Evolutionary conservation across 1,140 invertebrate species (phyloP), one percentile per base, ranked within the genome.

Genomic region (Coptotermes formosanus): DNA sequence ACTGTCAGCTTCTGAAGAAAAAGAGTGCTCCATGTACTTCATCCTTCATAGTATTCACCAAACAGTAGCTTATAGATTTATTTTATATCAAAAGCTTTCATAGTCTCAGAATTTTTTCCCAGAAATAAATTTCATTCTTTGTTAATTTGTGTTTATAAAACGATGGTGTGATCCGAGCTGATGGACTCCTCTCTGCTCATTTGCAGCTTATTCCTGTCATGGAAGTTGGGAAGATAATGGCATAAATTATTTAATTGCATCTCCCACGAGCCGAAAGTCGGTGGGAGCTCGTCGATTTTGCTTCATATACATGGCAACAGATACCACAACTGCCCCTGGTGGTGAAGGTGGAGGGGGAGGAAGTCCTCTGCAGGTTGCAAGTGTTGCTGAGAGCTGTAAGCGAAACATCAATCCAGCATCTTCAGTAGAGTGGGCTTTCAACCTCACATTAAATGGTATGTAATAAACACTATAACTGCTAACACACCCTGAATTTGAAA

Each of bases 161-260:
- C 11, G 16, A 19, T 4, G 14, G 52, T 55, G 14, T 55, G 19
- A 48, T 48, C 38, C 4, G 45, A 48, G 14, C 9, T 48, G 45
- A 48, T 48, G 45, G 45, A 12, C 9, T 55, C 14, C 19, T 21
- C 19, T 19, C 19, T 55, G 52, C 11, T 83, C 21, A n/a, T 87
- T 55, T 92, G 11, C 91, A 97, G 96, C 95, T 88, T 97, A 97
- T 91, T 96, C 95, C 3, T 97, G 96, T 91, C 96, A 97, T 89
- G 96, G 96, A 87, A 93, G 94, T 87, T 97, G 96, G 96, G 91
- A 93, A 89, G 93, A 93, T 87, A 94, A 94, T 86, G 93, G 93
- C 52, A 94, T 94, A 16, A 94, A 95, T 87, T 97, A 94, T 90
- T 93, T 97, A 87, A 95, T 97, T 88, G 95, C 95, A 48, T 95